Base-by-base conservation (phyloP, 2,797 vertebrate species). In the Chromobotia macracanthus region DNA sequence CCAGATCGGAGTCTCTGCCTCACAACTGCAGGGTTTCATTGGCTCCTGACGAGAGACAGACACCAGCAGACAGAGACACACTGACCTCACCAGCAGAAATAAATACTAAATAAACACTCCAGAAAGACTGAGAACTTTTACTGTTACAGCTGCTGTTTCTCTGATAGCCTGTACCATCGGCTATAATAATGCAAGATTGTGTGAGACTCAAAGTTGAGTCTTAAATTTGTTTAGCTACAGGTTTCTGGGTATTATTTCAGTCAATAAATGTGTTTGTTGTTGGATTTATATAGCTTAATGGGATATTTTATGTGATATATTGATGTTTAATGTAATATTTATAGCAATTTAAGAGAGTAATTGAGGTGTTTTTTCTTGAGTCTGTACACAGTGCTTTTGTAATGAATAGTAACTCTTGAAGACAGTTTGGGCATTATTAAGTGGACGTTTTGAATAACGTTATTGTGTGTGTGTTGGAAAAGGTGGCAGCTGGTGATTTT, bases 401-500 rank as follows among this genome's bases (percentile, higher is more conserved):
- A 11, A 10, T 46, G 25, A 78, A 72, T 13, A 19, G 51, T 28
- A 75, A 71, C 55, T 6, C 12, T 70, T 53, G 21, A 68, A 67
- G 51, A 58, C 64, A 18, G 25, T 79, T 81, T 23, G 21, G 60
- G 15, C 44, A 41, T 79, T 77, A 83, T 85, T 72, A 83, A 81
- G 71, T 68, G n/a, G 46, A 66, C 3, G 63, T 75, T 78, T 51
- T 92, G 90, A 92, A 92, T 92, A 88, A 84, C 80, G 79, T 87
- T 87, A 90, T 90, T 92, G 90, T 93, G 78, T 82, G 84, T 87
- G 88, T 87, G 89, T 87, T 90, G 87, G 80, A 87, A 86, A 87
- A 84, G 87, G 85, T 85, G 88, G 90, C 90, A 91, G 91, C 90
- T 93, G 91, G 91, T 92, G 87, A 91, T 92, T 88, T 92, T 91